Evolutionary conservation across 2,888 invertebrate genomes (phyloP).

Genomic region (Spodoptera picta): DNA sequence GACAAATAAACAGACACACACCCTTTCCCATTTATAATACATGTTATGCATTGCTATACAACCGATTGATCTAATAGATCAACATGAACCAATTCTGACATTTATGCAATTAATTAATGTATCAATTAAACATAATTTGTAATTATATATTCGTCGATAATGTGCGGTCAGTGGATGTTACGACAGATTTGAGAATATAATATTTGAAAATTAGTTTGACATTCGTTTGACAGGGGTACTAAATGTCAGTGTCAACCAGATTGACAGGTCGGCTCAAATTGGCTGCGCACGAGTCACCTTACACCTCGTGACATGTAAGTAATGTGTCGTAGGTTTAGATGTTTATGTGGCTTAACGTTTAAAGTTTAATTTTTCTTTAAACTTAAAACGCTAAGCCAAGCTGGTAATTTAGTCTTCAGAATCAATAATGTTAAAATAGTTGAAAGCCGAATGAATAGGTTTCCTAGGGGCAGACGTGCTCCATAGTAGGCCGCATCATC

Average conservation of each 20-base stretch:
- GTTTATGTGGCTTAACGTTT: neutral
- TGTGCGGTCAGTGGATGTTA: constrained; percentile 45
- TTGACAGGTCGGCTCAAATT: constrained; percentile 59
- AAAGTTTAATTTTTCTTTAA: too few relatives aligned
- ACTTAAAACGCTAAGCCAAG: too few relatives aligned
- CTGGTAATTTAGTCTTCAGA: too few relatives aligned
- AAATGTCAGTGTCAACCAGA: constrained; percentile 52
- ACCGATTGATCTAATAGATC: constrained; percentile 21
- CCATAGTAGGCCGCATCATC: too few relatives aligned
- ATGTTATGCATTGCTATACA: constrained; percentile 7
- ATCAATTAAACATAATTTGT: constrained; percentile 26
- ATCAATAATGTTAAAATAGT: too few relatives aligned
- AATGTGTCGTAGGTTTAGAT: constrained; percentile 10
- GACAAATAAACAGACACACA: neutral
- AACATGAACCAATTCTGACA: constrained; percentile 38
- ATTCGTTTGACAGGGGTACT: constrained; percentile 14
- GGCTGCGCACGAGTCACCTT: constrained; percentile 49
- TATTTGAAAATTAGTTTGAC: constrained; percentile 11
- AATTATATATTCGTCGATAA: constrained; percentile 22
- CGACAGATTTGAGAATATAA: constrained; percentile 30
- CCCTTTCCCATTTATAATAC: neutral
- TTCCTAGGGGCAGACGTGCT: too few relatives aligned
- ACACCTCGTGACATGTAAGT: constrained; percentile 21
- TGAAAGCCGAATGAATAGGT: too few relatives aligned
- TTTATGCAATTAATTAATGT: constrained; percentile 40